Evolutionary conservation across 2,113 vertebrate genomes (phyloP).

Genomic region (Gnathonemus echidnorhynchus): DNA sequence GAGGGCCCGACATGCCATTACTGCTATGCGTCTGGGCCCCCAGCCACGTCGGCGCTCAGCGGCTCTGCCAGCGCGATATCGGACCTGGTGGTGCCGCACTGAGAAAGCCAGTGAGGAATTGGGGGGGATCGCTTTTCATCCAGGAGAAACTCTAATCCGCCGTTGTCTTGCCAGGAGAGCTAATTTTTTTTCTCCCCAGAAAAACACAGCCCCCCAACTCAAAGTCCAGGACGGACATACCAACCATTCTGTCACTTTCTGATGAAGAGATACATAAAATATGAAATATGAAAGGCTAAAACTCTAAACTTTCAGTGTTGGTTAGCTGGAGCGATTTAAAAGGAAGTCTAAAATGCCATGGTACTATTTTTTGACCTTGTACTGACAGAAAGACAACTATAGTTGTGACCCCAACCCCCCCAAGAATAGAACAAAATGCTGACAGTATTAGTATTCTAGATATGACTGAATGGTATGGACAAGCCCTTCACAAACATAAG

Average conservation of each 20-base stretch:
- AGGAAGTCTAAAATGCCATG: not conserved
- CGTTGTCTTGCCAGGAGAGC: not conserved
- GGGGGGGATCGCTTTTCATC: not conserved
- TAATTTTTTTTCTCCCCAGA: not conserved
- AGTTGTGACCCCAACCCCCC: not conserved
- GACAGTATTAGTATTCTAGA: not conserved
- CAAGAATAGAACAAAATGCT: not conserved
- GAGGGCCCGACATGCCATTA: not conserved
- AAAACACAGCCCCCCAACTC: not conserved
- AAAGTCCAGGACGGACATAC: not conserved
- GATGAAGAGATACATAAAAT: not conserved
- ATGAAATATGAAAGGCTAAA: not conserved
- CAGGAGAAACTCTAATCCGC: not conserved
- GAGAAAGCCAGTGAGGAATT: not conserved
- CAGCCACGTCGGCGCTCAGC: not conserved
- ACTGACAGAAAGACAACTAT: not conserved
- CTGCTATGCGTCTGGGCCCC: not conserved
- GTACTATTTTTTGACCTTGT: not conserved
- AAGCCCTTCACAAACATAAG: conserved; percentile 1
- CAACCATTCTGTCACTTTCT: not conserved
- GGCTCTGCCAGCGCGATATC: not conserved
- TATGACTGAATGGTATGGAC: not conserved
- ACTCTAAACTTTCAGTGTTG: not conserved
- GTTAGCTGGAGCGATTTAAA: not conserved
- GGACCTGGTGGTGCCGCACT: not conserved